Base-by-base conservation (phyloP, 2,888 invertebrate species). In the Actias luna region DNA sequence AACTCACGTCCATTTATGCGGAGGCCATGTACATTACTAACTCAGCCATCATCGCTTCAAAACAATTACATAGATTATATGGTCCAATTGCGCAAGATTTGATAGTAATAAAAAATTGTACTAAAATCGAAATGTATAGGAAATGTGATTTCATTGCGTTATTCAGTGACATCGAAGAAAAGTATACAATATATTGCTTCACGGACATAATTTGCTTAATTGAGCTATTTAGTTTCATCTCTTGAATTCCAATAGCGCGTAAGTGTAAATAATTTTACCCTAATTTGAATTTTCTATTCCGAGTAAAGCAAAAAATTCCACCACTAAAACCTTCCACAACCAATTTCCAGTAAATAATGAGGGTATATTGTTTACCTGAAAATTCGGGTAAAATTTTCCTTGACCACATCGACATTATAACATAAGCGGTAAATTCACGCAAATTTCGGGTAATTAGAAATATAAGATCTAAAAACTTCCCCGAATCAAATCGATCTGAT, bases 151-250 rank as follows among this genome's bases (percentile, higher is more conserved):
- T 78, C 76, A 79, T 77, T 79, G 73, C 68, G 67, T 65, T 64
- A 36, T 59, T 59, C 22, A 62, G 63, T 36, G 27, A 36, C 0
- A 50, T 61, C 61, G 57, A 68, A 63, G 68, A 64, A 71, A 69
- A 66, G 74, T 77, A 78, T 75, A 80, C 76, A 52, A 64, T 58
- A 61, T 76, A 79, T 80, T 79, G 80, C 78, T 81, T 75, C 62
- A 68, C 18, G 69, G 71, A 65, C 64, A 65, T 71, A 60, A 60
- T 35, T 50, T 25, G 50, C 29, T 50, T 25, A 50, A 52, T 52
- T 31, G 12, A 50, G 46, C 46, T 29, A 55, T 42, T 10, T 4
- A 42, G 8, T 16, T 29, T 29, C n/a, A 55, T 55, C 29, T 2
- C 29, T 29, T n/a, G 29, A 29, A 29, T 8, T 55, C 22, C 10